Percentiles rank a stretch among this genome's conserved stretches.
Conservation (phyloP, 1,140 invertebrate genomes). For the Hylyphantes graminicola region DNA sequence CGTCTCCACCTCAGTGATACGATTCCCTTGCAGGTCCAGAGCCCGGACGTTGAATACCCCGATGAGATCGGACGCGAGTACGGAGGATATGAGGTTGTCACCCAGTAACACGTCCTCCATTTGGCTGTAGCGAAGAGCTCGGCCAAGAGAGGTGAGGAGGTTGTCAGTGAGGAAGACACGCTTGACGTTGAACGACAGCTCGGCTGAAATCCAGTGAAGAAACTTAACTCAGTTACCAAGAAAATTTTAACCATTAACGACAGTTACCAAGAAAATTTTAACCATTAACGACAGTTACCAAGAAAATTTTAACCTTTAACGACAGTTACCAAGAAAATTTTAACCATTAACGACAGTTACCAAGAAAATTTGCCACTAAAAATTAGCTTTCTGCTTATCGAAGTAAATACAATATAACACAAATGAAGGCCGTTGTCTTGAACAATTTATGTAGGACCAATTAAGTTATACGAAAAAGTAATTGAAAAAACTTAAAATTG, state of each 20-base stretch:
- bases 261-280: no score
- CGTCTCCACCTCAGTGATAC: neutral
- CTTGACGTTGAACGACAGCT: constrained; percentile 26
- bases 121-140: constrained; percentile 21
- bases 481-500: no score
- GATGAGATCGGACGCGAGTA: neutral
- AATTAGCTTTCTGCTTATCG: no score
- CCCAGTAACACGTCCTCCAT: constrained; percentile 22
- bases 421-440: no score
- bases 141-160: neutral
- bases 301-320: no score
- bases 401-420: no score
- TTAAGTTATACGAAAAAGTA: no score
- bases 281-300: neutral
- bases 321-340: no score
- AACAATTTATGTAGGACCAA: no score
- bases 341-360: neutral
- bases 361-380: no score
- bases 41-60: constrained; percentile 5
- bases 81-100: neutral
- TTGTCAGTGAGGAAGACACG: constrained; percentile 9
- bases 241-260: neutral
- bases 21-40: constrained; percentile 25
- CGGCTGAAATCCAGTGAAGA: constrained; percentile 14
- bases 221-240: neutral